These are phyloP conservation scores for Hydrotaea diabolus DNA, from an alignment of 2,888 invertebrate species.

Conservation along the genomic window DNA sequence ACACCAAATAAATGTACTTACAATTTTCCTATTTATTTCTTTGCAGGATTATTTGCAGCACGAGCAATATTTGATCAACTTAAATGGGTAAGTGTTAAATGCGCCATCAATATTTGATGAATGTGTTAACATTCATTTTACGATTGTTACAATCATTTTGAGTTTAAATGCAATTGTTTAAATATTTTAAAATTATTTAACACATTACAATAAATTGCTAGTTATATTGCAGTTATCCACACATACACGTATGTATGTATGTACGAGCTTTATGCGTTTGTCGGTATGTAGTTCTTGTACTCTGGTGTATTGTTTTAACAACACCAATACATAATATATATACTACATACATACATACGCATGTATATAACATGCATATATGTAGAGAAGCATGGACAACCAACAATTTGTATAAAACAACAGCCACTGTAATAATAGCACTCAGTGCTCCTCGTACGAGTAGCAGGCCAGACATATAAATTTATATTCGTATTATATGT, in stretches of 20 bases:
- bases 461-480: neutral
- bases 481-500: constrained; percentile 12
- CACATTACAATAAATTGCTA: constrained; percentile 42
- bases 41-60: constrained; percentile 43
- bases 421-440: neutral
- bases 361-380: neutral
- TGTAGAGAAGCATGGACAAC: neutral
- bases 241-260: constrained; percentile 6
- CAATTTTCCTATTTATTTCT: constrained; percentile 8
- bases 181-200: constrained; percentile 32
- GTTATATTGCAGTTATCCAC: constrained; percentile 10
- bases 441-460: too few species aligned
- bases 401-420: neutral
- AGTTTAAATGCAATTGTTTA: constrained; percentile 31
- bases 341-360: too few species aligned
- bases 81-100: constrained; percentile 46
- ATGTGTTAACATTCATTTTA: constrained; percentile 26
- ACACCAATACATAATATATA: neutral
- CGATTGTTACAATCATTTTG: neutral
- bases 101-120: constrained; percentile 30
- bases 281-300: neutral
- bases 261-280: neutral
- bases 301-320: constrained; percentile 44
- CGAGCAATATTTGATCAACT: neutral
- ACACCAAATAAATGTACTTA: too few species aligned